These are phyloP conservation scores for Anomalospiza imberbis DNA, from an alignment of 2,797 vertebrate species.

Conservation along the genomic window DNA sequence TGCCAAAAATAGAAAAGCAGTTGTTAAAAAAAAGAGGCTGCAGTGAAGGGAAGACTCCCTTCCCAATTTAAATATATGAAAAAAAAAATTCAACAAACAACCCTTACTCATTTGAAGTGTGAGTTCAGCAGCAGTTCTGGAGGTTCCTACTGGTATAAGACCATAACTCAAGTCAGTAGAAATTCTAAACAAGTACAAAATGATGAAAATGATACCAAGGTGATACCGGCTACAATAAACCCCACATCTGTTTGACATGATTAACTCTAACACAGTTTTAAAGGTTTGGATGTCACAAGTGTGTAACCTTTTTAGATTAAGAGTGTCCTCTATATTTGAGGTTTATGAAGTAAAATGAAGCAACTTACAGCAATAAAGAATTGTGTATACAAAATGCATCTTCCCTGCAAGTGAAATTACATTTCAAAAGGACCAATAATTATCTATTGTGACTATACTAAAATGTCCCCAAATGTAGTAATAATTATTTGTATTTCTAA, in stretches of 20 bases:
- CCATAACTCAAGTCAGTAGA: not conserved
- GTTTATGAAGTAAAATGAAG: not conserved
- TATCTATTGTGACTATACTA: not conserved
- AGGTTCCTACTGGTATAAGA: not conserved
- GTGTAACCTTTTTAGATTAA: not conserved
- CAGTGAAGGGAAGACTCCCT: not conserved
- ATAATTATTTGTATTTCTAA: not conserved
- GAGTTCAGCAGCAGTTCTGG: not conserved
- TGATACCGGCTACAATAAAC: rapidly evolving
- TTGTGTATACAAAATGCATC: not conserved
- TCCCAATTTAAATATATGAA: not conserved
- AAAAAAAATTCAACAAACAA: not conserved
- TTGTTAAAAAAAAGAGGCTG: not conserved
- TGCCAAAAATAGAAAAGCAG: not conserved
- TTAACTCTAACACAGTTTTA: not conserved
- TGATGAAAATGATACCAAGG: not conserved
- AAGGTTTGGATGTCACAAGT: not conserved
- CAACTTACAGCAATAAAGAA: not conserved
- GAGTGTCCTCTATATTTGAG: not conserved
- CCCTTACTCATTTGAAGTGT: not conserved
- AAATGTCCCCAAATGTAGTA: not conserved
- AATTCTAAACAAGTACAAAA: not conserved
- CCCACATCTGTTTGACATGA: not conserved
- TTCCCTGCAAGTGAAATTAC: not conserved
- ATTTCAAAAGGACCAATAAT: not conserved